Conservation (phyloP, 1,140 invertebrate genomes). For the Anadara kagoshimensis region DNA sequence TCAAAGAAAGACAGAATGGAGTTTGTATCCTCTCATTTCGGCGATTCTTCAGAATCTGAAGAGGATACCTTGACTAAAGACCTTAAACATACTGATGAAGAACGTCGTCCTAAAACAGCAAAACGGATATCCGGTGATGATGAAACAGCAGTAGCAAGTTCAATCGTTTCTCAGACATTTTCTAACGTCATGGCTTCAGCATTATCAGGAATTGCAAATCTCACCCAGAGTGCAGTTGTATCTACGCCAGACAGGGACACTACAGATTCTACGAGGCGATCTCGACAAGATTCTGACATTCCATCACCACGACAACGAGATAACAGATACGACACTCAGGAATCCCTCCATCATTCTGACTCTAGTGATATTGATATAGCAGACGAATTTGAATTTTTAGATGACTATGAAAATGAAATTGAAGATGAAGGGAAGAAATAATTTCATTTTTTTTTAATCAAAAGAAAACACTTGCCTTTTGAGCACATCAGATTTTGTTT, state of each 20-base stretch:
- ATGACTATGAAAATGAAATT: slow-evolving; percentile 56
- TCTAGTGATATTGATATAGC: slow-evolving; percentile 53
- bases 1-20: slow-evolving; percentile 31
- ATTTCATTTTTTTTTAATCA: not conserved
- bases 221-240: slow-evolving; percentile 39
- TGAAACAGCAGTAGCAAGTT: not conserved
- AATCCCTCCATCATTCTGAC: slow-evolving; percentile 31
- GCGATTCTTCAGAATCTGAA: slow-evolving; percentile 56
- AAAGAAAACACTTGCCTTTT: no score
- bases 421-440: slow-evolving; percentile 16
- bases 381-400: slow-evolving; percentile 68
- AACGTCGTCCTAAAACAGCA: slow-evolving; percentile 19
- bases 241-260: slow-evolving; percentile 47
- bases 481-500: no score
- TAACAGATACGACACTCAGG: slow-evolving; percentile 42
- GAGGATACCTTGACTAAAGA: slow-evolving; percentile 36
- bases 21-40: slow-evolving; percentile 56
- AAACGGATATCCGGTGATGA: not conserved
- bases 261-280: slow-evolving; percentile 10
- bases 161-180: slow-evolving; percentile 53
- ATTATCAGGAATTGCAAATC: slow-evolving; percentile 46
- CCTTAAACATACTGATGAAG: slow-evolving; percentile 32
- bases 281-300: slow-evolving; percentile 36
- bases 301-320: slow-evolving; percentile 27
- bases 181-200: slow-evolving; percentile 58